Conservation (phyloP, 2,888 invertebrate genomes). For the Drosophila phalerata region DNA sequence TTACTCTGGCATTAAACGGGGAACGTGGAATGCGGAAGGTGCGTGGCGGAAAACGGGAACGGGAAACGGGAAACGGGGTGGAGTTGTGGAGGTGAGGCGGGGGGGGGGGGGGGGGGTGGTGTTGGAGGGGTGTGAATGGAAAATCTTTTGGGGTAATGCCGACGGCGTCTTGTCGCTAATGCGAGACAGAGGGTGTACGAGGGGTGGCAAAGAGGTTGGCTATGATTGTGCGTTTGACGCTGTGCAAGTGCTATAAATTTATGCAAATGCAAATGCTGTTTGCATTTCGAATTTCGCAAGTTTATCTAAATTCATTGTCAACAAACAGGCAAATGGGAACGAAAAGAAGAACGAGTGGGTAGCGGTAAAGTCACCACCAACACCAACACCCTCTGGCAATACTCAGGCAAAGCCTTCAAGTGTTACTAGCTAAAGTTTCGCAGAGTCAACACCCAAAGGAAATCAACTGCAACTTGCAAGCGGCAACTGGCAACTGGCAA, state of each 20-base stretch:
- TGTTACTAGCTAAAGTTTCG: slow-evolving; percentile 40
- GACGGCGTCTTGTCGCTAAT: slow-evolving; percentile 6
- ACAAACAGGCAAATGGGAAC: slow-evolving; percentile 55
- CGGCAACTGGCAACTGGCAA: slow-evolving; percentile 36
- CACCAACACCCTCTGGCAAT: neutral
- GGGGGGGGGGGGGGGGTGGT: too few relatives aligned
- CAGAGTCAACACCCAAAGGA: slow-evolving; percentile 71
- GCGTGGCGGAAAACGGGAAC: neutral
- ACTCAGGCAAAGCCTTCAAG: neutral
- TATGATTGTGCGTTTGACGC: slow-evolving; percentile 26
- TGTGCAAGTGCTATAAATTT: slow-evolving; percentile 62
- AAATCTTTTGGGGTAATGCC: slow-evolving; percentile 30
- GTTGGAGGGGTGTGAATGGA: slow-evolving; percentile 23
- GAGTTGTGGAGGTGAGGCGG: too few relatives aligned
- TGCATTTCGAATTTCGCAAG: slow-evolving; percentile 79
- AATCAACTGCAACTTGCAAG: slow-evolving; percentile 67
- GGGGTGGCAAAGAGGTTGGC: neutral
- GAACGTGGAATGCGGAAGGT: neutral
- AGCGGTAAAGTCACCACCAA: neutral
- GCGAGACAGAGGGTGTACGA: neutral
- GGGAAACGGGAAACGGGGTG: neutral
- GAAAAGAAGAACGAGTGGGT: neutral
- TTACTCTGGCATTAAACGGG: slow-evolving; percentile 68
- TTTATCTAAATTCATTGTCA: slow-evolving; percentile 81
- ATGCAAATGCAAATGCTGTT: slow-evolving; percentile 80